phyloP scores from a whole-genome alignment of 2,888 invertebrate genomes.

The Caenorhabditis sulstoni region DNA sequence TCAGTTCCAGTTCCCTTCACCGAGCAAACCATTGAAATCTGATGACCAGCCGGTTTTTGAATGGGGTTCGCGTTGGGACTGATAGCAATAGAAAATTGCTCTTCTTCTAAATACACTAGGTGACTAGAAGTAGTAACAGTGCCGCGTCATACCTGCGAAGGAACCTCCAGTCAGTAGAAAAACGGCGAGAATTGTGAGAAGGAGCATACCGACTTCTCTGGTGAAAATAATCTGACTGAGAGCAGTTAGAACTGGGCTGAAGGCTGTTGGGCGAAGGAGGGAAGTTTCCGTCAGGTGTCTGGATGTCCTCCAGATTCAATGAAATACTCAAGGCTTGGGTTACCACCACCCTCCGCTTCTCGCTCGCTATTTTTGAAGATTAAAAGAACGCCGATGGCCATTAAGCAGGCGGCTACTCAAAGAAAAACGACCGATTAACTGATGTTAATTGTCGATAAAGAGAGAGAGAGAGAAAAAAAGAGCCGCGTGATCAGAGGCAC shows the following conservation, averaged over 20 bases:
- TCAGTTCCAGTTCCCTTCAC: slow-evolving; percentile 49
- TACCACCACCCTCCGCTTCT: slow-evolving; percentile 42
- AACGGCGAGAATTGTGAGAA: not conserved
- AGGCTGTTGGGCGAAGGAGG: slow-evolving; percentile 30
- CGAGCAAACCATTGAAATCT: slow-evolving; percentile 62
- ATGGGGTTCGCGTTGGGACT: slow-evolving; percentile 62
- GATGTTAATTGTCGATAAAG: slow-evolving; percentile 20
- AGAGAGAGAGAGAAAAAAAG: not conserved
- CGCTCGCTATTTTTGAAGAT: slow-evolving; percentile 47
- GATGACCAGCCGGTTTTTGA: slow-evolving; percentile 67
- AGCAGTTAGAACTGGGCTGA: slow-evolving; percentile 18
- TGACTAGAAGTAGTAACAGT: not conserved
- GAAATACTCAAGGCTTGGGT: slow-evolving; percentile 53
- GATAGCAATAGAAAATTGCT: slow-evolving; percentile 43
- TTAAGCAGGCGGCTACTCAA: slow-evolving; percentile 50
- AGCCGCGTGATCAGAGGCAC: not conserved
- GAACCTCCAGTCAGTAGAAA: not conserved
- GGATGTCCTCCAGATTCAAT: slow-evolving; percentile 46
- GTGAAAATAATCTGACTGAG: slow-evolving; percentile 29
- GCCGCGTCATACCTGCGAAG: not conserved
- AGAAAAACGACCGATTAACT: slow-evolving; percentile 43
- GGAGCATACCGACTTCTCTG: slow-evolving; percentile 25
- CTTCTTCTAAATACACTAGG: slow-evolving; percentile 27
- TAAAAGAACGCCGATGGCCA: slow-evolving; percentile 57
- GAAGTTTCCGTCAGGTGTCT: slow-evolving; percentile 47